Evolutionary conservation across 2,113 vertebrate species (phyloP).

Genomic region (human): DNA sequence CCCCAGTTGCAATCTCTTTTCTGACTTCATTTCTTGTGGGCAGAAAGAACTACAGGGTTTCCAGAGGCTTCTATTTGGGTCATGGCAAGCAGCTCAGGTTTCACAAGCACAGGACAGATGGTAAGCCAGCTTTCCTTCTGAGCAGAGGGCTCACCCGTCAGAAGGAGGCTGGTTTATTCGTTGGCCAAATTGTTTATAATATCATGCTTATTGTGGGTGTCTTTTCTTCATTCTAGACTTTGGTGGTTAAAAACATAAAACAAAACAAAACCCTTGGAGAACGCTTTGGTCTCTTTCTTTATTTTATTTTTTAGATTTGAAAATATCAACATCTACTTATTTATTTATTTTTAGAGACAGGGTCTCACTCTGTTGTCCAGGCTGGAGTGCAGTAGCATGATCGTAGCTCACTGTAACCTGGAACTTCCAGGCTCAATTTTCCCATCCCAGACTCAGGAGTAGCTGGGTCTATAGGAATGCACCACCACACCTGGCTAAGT

Average conservation of each 20-base stretch:
- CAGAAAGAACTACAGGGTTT: background rate
- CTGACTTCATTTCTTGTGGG: background rate
- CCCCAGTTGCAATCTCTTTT: background rate
- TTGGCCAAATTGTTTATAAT: background rate
- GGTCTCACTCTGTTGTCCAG: too few relatives aligned
- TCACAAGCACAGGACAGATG: background rate
- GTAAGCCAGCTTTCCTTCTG: background rate
- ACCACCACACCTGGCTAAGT: too few relatives aligned
- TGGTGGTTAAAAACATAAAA: background rate
- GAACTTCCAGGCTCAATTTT: too few relatives aligned
- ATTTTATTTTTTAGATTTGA: too few relatives aligned
- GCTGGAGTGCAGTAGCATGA: too few relatives aligned
- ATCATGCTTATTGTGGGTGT: background rate
- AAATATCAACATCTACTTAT: too few relatives aligned
- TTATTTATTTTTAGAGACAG: too few relatives aligned
- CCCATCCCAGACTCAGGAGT: too few relatives aligned
- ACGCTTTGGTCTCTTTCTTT: background rate
- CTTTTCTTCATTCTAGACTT: background rate
- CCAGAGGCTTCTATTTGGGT: background rate
- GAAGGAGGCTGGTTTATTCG: background rate
- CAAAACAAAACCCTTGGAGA: background rate
- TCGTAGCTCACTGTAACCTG: too few relatives aligned
- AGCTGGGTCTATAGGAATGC: too few relatives aligned
- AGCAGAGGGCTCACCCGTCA: background rate
- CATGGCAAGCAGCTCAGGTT: background rate